Evolutionary conservation across 2,888 invertebrate species (phyloP).

Genomic region (Gastracanthus pulcherrimus): DNA sequence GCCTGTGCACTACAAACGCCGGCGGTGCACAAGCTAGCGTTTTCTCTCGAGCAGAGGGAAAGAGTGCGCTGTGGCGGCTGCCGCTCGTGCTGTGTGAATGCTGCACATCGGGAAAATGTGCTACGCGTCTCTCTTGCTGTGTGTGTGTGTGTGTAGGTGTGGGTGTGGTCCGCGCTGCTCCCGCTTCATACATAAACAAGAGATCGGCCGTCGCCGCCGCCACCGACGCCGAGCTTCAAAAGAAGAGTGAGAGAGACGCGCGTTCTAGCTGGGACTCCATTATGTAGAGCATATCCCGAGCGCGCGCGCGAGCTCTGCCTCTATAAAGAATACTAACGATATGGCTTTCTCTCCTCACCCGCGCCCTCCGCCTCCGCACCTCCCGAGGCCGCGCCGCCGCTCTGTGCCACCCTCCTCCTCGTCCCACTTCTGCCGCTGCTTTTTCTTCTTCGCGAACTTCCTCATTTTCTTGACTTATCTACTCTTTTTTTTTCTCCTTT

Average conservation of each 20-base stretch:
- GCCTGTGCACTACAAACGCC: too few relatives aligned
- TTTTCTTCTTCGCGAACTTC: constrained; percentile 42
- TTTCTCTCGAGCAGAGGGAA: constrained; percentile 54
- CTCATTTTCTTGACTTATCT: constrained; percentile 39
- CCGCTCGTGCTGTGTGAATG: constrained; percentile 33
- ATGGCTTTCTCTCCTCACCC: not conserved
- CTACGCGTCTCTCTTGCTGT: too few relatives aligned
- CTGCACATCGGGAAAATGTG: constrained; percentile 60
- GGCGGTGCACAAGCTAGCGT: constrained; percentile 31
- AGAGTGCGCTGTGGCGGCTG: too few relatives aligned
- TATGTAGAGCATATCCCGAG: constrained; percentile 77
- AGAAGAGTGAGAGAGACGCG: constrained; percentile 72
- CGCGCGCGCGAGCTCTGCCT: constrained; percentile 22
- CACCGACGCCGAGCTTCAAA: constrained; percentile 71
- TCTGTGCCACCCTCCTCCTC: constrained; percentile 39
- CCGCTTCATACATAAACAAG: constrained; percentile 77
- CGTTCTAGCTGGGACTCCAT: constrained; percentile 73
- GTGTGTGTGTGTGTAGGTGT: constrained; percentile 48
- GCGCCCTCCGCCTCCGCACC: not conserved
- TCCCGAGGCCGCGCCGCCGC: not conserved
- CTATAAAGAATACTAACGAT: constrained; percentile 47
- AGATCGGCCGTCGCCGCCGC: constrained; percentile 72
- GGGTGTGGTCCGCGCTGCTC: constrained; percentile 70
- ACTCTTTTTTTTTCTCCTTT: not conserved
- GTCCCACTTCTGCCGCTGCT: too few relatives aligned